Percentiles rank a stretch among this genome's conserved stretches.
phyloP scores from a whole-genome alignment of 2,797 vertebrate genomes.

The Balearica regulorum region DNA sequence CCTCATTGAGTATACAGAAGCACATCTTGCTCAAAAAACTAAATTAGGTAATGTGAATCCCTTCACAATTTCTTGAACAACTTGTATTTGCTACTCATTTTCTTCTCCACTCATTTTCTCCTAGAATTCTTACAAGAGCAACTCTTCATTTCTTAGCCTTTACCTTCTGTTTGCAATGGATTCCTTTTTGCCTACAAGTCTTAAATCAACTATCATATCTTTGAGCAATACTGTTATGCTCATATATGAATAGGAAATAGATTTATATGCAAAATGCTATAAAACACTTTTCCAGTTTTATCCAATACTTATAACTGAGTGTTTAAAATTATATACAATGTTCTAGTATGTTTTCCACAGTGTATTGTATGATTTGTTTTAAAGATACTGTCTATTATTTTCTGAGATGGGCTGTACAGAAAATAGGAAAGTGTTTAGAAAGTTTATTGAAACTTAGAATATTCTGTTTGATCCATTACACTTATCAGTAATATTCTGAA shows the following conservation, averaged over 20 bases:
- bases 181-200: background rate
- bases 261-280: background rate
- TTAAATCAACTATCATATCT: background rate
- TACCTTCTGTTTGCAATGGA: background rate
- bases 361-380: background rate
- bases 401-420: slow-evolving; percentile 37
- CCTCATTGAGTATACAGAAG: rapidly evolving
- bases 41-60: background rate
- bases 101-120: background rate
- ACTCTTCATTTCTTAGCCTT: background rate
- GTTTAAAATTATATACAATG: background rate
- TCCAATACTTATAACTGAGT: background rate
- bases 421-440: slow-evolving; percentile 15
- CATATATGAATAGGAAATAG: background rate
- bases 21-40: background rate
- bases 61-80: background rate
- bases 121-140: background rate
- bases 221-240: background rate
- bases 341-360: background rate
- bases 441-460: slow-evolving; percentile 53
- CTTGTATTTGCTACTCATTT: background rate
- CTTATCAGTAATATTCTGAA: slow-evolving; percentile 70
- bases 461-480: slow-evolving; percentile 60
- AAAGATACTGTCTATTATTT: slow-evolving; percentile 32
- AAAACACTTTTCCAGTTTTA: background rate